Conservation (phyloP, 1,140 invertebrate species). For the Dolichoris vasculosae region DNA sequence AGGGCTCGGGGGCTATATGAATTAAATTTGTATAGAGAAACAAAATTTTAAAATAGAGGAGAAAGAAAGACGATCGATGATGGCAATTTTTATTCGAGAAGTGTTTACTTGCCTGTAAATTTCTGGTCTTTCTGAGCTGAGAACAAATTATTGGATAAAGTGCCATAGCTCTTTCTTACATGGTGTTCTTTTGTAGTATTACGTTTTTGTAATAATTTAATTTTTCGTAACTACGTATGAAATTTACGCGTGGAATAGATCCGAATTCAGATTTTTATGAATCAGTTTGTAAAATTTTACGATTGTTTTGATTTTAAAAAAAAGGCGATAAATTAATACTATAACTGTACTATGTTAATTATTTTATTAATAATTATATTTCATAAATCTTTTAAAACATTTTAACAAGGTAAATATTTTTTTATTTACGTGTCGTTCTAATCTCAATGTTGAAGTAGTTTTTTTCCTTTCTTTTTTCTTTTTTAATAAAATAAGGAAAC, state of each 20-base stretch:
- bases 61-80: conserved; percentile 30
- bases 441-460: conserved; percentile 4
- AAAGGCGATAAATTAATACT: not conserved
- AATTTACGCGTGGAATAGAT: not conserved
- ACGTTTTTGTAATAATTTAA: not conserved
- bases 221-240: conserved; percentile 25
- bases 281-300: not conserved
- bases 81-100: not conserved
- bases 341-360: conserved; percentile 2
- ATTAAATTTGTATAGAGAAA: conserved; percentile 52
- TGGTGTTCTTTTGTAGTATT: conserved; percentile 34
- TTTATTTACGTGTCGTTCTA: not conserved
- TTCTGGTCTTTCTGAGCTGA: conserved; percentile 24
- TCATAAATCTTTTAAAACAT: conserved; percentile 17
- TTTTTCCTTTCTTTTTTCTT: not conserved
- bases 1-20: conserved; percentile 23
- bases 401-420: conserved; percentile 22
- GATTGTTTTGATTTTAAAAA: not conserved
- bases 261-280: not conserved
- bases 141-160: conserved; percentile 47
- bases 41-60: conserved; percentile 31
- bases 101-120: conserved; percentile 19
- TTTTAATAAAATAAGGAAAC: not conserved
- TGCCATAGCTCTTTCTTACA: conserved; percentile 17
- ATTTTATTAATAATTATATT: conserved; percentile 16